Percentiles rank a stretch among this genome's conserved stretches.
Evolutionary conservation across 2,888 invertebrate genomes (phyloP).

Genomic region (Archips crataeganus): DNA sequence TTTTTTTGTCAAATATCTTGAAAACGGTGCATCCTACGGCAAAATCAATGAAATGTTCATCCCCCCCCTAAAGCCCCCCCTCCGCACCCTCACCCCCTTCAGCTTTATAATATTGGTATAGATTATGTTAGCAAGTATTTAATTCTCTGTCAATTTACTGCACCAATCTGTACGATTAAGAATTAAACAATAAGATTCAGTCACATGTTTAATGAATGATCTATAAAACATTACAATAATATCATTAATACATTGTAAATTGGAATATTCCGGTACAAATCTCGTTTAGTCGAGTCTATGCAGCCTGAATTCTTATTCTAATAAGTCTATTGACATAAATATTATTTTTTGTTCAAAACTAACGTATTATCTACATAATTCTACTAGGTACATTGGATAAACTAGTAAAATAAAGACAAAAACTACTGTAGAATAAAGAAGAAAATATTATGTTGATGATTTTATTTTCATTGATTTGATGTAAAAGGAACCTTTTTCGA

Average conservation of each 20-base stretch:
- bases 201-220: slow-evolving; percentile 52
- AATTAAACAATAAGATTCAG: slow-evolving; percentile 49
- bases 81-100: too few relatives aligned
- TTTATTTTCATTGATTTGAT: neutral
- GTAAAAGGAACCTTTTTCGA: neutral
- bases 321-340: slow-evolving; percentile 18
- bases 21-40: too few relatives aligned
- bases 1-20: too few relatives aligned
- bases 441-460: neutral
- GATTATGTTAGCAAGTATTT: neutral
- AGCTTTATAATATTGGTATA: too few relatives aligned
- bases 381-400: slow-evolving; percentile 11
- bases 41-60: too few relatives aligned
- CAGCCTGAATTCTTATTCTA: slow-evolving; percentile 7
- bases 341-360: slow-evolving; percentile 20
- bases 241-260: slow-evolving; percentile 21
- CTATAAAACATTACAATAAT: slow-evolving; percentile 47
- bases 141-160: neutral
- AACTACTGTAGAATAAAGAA: neutral
- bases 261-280: slow-evolving; percentile 36
- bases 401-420: slow-evolving; percentile 3
- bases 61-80: too few relatives aligned
- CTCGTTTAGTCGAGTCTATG: slow-evolving; percentile 12
- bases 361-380: slow-evolving; percentile 13
- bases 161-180: slow-evolving; percentile 12